These are phyloP conservation scores for Leucopsar rothschildi DNA, from an alignment of 2,113 vertebrate genomes.

Conservation along the genomic window DNA sequence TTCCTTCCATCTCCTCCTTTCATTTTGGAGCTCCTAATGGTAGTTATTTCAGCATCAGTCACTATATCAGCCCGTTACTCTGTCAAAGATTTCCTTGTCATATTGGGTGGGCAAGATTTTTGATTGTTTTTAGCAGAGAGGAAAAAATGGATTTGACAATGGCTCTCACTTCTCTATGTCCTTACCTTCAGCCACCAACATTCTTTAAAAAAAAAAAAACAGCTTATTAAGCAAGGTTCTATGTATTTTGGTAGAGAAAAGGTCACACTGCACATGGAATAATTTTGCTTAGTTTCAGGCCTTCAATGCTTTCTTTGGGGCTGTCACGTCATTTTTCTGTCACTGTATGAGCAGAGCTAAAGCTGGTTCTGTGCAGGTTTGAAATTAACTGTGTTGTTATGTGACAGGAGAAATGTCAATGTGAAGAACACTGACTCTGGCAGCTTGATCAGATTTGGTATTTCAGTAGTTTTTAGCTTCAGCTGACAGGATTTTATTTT, in stretches of 20 bases:
- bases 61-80: background rate
- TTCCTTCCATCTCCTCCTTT: background rate
- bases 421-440: constrained; percentile 8
- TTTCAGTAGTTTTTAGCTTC: constrained; percentile 24
- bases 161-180: background rate
- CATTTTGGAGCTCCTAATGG: background rate
- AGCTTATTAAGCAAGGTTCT: constrained; percentile 43
- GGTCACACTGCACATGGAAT: constrained; percentile 50
- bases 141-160: background rate
- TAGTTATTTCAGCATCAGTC: background rate
- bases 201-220: background rate
- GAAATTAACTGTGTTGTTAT: constrained; percentile 48
- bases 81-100: background rate
- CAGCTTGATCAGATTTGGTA: constrained; percentile 7
- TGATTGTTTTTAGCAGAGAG: background rate
- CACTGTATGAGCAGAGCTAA: constrained; percentile 4
- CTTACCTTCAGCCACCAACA: background rate
- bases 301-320: constrained; percentile 7
- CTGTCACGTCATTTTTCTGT: constrained; percentile 62
- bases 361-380: constrained; percentile 24
- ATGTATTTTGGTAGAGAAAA: constrained; percentile 60
- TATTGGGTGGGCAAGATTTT: background rate
- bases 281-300: constrained; percentile 21
- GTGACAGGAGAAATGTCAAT: constrained; percentile 42
- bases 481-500: constrained; percentile 31